Evolutionary conservation across 2,888 invertebrate genomes (phyloP).

Genomic region (Harpagoxenus sublaevis): DNA sequence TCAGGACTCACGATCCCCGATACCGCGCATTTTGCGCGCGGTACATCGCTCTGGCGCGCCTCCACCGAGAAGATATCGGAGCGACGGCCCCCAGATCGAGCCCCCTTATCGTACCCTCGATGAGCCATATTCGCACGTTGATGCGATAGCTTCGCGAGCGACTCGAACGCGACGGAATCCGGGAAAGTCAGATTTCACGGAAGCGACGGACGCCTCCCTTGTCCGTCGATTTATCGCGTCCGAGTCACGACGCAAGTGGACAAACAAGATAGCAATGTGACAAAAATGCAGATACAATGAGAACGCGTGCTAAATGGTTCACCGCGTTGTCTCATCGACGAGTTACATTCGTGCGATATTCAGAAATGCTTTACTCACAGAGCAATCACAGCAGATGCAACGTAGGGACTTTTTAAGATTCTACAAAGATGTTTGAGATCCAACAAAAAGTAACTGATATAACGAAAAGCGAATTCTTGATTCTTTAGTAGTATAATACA

Average conservation of each 20-base stretch:
- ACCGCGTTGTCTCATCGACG: neutral
- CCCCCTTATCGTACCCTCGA: constrained; percentile 81
- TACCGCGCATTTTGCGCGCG: constrained; percentile 78
- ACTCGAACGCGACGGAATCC: neutral
- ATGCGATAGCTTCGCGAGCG: neutral
- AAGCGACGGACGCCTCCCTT: neutral
- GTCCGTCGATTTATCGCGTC: constrained; percentile 9
- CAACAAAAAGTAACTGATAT: neutral
- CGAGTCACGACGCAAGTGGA: neutral
- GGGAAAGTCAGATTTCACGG: constrained; percentile 22
- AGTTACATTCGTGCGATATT: neutral
- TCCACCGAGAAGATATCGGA: constrained; percentile 78
- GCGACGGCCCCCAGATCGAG: constrained; percentile 54
- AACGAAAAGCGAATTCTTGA: neutral
- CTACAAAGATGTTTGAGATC: neutral
- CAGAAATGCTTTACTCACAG: neutral
- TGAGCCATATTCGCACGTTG: constrained; percentile 78
- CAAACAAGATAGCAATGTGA: constrained; percentile 25
- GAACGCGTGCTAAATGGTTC: neutral
- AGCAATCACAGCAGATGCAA: neutral
- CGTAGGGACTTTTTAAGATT: neutral
- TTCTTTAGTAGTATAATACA: neutral
- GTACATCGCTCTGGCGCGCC: constrained; percentile 77
- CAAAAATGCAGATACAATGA: constrained; percentile 15
- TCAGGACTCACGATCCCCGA: constrained; percentile 77